Percentiles rank a stretch among this genome's conserved stretches.
These are phyloP conservation scores for Tholera decimalis DNA, from an alignment of 2,888 invertebrate species.

Conservation along the genomic window DNA sequence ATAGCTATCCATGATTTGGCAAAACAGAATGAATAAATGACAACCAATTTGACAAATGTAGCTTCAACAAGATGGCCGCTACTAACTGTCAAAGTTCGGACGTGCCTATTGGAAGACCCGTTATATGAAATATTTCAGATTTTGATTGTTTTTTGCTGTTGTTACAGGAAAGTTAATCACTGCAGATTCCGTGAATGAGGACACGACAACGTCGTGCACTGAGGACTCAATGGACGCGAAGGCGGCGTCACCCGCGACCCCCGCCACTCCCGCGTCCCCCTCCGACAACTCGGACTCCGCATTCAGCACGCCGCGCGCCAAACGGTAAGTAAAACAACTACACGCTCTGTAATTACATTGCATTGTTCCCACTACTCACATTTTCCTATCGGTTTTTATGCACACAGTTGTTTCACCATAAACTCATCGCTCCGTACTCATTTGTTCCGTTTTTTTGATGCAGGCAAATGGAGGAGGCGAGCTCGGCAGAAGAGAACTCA, in stretches of 20 bases:
- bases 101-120: too few relatives aligned
- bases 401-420: slow-evolving; percentile 56
- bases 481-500: slow-evolving; percentile 91
- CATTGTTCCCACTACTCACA: slow-evolving; percentile 35
- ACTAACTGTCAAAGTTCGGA: too few relatives aligned
- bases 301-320: slow-evolving; percentile 89
- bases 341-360: slow-evolving; percentile 32
- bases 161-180: slow-evolving; percentile 83
- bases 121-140: too few relatives aligned
- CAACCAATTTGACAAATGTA: too few relatives aligned
- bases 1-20: too few relatives aligned
- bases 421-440: slow-evolving; percentile 22
- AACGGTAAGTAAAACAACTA: slow-evolving; percentile 77
- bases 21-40: too few relatives aligned
- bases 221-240: slow-evolving; percentile 94
- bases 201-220: slow-evolving; percentile 94
- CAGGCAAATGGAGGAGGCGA: slow-evolving; percentile 89
- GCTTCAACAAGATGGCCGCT: too few relatives aligned
- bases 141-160: slow-evolving; percentile 28
- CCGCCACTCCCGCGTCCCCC: slow-evolving; percentile 86
- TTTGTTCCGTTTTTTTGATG: slow-evolving; percentile 48
- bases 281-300: slow-evolving; percentile 89
- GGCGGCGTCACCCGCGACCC: slow-evolving; percentile 82
- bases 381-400: slow-evolving; percentile 42
- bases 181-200: slow-evolving; percentile 93